Evolutionary conservation across 2,113 vertebrate genomes (phyloP).

Genomic region (Gorsachius goisagi): DNA sequence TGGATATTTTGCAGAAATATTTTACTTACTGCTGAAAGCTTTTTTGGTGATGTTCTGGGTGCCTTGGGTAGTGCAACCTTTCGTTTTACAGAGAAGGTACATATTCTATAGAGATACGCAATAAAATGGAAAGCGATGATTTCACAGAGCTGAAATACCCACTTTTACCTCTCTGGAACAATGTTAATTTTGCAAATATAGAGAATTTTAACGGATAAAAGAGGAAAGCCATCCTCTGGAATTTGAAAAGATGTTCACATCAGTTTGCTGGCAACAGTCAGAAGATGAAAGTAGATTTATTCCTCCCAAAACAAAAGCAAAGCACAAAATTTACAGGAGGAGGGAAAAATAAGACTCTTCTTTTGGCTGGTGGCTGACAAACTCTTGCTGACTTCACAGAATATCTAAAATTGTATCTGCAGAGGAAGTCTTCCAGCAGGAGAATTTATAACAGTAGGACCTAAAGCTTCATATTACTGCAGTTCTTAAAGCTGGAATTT

Average conservation of each 20-base stretch:
- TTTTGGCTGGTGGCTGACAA: not conserved
- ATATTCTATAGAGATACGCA: not conserved
- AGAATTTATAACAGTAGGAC: not conserved
- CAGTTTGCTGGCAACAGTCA: not conserved
- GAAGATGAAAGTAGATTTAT: conserved; percentile 4
- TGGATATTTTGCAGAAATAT: not conserved
- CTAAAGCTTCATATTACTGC: not conserved
- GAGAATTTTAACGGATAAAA: not conserved
- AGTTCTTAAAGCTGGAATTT: not conserved
- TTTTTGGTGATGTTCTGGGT: not conserved
- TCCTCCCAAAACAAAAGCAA: not conserved
- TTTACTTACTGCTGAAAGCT: not conserved
- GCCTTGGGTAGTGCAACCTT: not conserved
- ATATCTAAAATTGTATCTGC: not conserved
- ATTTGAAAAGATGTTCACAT: not conserved
- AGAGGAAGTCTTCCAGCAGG: not conserved
- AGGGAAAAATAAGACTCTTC: not conserved
- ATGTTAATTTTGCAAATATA: not conserved
- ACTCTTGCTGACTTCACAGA: conserved; percentile 13
- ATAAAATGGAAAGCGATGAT: not conserved
- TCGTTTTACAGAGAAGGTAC: not conserved
- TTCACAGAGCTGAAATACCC: not conserved
- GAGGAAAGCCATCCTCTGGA: not conserved
- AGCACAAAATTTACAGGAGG: not conserved
- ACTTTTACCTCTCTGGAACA: not conserved